phyloP scores from a whole-genome alignment of 2,888 invertebrate species.

The Eucera pruinosa region DNA sequence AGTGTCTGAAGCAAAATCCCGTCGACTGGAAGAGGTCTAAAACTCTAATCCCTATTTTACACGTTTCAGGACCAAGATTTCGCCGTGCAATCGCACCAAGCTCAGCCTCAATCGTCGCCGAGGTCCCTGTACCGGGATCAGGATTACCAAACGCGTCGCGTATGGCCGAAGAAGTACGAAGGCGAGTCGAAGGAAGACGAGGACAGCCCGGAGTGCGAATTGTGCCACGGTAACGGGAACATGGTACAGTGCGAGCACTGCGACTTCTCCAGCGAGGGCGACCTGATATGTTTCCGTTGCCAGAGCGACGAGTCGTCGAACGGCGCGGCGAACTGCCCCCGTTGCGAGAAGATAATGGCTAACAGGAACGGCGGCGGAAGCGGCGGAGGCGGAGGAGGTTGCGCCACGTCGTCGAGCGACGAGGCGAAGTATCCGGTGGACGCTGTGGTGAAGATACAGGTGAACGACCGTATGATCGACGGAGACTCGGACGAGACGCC shows the following conservation, averaged over 20 bases:
- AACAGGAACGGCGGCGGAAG: slow-evolving; percentile 54
- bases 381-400: slow-evolving; percentile 47
- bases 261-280: slow-evolving; percentile 76
- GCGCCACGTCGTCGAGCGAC: slow-evolving; percentile 71
- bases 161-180: slow-evolving; percentile 45
- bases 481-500: slow-evolving; percentile 77
- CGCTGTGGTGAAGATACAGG: slow-evolving; percentile 78
- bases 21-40: too few relatives aligned
- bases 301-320: slow-evolving; percentile 76
- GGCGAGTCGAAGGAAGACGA: slow-evolving; percentile 60
- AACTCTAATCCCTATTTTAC: too few relatives aligned
- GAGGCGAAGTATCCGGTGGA: slow-evolving; percentile 76
- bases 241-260: slow-evolving; percentile 75
- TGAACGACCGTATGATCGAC: slow-evolving; percentile 77
- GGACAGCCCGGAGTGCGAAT: slow-evolving; percentile 61
- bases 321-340: slow-evolving; percentile 70
- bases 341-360: slow-evolving; percentile 72
- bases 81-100: slow-evolving; percentile 27
- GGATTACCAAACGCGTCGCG: slow-evolving; percentile 50
- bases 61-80: slow-evolving; percentile 48
- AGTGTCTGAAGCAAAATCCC: too few relatives aligned
- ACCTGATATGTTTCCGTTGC: slow-evolving; percentile 82
- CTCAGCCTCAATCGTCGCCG: too few relatives aligned
- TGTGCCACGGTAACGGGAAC: slow-evolving; percentile 60
- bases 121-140: slow-evolving; percentile 50